Evolutionary conservation across 2,113 vertebrate species (phyloP).

Genomic region (Tachysurus vachellii): DNA sequence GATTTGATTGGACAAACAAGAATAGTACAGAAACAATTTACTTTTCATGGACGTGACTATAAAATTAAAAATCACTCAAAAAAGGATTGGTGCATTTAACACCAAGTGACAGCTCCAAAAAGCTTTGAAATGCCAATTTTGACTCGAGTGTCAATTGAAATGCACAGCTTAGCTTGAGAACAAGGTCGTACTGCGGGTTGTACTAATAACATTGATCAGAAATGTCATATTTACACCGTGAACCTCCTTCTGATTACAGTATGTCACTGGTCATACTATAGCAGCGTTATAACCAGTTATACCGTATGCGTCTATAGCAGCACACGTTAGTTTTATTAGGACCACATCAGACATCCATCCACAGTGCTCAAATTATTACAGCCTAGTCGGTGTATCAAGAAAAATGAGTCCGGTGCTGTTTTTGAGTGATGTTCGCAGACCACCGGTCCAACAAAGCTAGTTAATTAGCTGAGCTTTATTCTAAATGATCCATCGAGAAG

Average conservation of each 20-base stretch:
- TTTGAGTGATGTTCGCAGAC: neutral
- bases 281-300: too few species aligned
- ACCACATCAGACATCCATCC: neutral
- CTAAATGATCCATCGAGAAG: neutral
- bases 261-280: neutral
- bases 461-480: conserved; percentile 16
- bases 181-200: neutral
- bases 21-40: neutral
- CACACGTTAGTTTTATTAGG: neutral
- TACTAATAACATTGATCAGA: too few species aligned
- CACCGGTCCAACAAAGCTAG: neutral
- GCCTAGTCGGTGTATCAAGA: too few species aligned
- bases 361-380: neutral
- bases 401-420: neutral
- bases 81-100: neutral
- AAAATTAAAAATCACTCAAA: neutral
- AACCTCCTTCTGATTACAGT: neutral
- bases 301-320: neutral
- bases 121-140: neutral
- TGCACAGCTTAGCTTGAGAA: neutral
- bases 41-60: neutral
- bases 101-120: neutral
- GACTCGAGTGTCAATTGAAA: too few species aligned
- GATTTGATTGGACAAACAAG: neutral
- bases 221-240: neutral